These are phyloP conservation scores for Polymixis lichenea DNA, from an alignment of 2,888 invertebrate genomes.

Conservation along the genomic window DNA sequence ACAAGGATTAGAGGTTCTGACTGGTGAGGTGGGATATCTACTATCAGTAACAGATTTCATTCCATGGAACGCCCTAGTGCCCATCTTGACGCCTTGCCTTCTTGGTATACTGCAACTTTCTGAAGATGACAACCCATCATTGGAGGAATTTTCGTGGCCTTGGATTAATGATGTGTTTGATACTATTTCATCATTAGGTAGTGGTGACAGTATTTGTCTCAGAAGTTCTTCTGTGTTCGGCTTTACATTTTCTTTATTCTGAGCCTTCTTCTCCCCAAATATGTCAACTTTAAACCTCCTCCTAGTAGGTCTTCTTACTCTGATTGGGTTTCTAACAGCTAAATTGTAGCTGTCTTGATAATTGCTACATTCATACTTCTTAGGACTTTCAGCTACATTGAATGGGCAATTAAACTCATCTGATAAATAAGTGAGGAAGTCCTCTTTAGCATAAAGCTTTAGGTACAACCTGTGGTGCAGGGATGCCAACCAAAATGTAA, in stretches of 20 bases:
- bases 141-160: constrained; percentile 82
- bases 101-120: constrained; percentile 89
- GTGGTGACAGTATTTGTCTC: constrained; percentile 83
- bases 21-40: constrained; percentile 75
- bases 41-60: constrained; percentile 78
- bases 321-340: constrained; percentile 86
- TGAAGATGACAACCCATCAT: constrained; percentile 87
- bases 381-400: constrained; percentile 78
- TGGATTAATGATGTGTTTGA: constrained; percentile 71
- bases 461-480: constrained; percentile 94
- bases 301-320: constrained; percentile 84
- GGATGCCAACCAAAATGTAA: constrained; percentile 94
- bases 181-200: constrained; percentile 76
- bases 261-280: constrained; percentile 89
- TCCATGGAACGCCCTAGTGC: constrained; percentile 92
- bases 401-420: constrained; percentile 91
- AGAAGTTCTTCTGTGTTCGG: constrained; percentile 88
- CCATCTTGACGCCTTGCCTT: constrained; percentile 94
- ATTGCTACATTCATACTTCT: constrained; percentile 84
- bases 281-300: constrained; percentile 89
- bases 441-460: constrained; percentile 93
- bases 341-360: constrained; percentile 89
- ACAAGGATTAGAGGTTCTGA: constrained; percentile 73
- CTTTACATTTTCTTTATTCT: constrained; percentile 93
- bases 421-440: constrained; percentile 92